phyloP scores from a whole-genome alignment of 2,888 invertebrate species.

The Lamellibrachia columna region DNA sequence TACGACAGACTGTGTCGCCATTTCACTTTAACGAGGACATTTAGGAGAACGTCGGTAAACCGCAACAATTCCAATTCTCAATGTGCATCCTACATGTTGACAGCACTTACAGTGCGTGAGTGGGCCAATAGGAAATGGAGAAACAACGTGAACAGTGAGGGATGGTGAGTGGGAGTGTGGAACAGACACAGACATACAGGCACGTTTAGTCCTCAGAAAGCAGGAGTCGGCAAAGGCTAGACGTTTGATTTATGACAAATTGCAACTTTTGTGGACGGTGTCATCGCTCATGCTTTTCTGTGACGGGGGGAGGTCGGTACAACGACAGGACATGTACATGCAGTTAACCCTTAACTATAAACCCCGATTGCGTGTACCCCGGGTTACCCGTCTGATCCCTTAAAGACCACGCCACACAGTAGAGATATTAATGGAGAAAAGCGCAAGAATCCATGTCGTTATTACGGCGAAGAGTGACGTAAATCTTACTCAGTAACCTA shows the following conservation, averaged over 20 bases:
- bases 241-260: background rate
- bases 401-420: background rate
- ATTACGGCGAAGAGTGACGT: background rate
- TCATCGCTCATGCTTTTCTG: background rate
- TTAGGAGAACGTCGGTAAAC: no score
- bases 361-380: background rate
- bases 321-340: background rate
- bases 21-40: background rate
- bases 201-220: background rate
- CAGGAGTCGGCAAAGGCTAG: background rate
- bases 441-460: background rate
- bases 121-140: no score
- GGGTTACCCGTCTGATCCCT: background rate
- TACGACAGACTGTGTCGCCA: background rate
- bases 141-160: no score
- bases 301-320: background rate
- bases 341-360: background rate
- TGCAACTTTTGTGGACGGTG: background rate
- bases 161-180: no score
- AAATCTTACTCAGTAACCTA: background rate
- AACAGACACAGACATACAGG: background rate
- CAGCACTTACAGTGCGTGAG: no score
- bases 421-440: background rate
- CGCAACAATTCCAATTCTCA: no score
- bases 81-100: no score